Evolutionary conservation across 2,113 vertebrate genomes (phyloP), one percentile per base, ranked within the genome.

Genomic region (Bubo blakistoni): DNA sequence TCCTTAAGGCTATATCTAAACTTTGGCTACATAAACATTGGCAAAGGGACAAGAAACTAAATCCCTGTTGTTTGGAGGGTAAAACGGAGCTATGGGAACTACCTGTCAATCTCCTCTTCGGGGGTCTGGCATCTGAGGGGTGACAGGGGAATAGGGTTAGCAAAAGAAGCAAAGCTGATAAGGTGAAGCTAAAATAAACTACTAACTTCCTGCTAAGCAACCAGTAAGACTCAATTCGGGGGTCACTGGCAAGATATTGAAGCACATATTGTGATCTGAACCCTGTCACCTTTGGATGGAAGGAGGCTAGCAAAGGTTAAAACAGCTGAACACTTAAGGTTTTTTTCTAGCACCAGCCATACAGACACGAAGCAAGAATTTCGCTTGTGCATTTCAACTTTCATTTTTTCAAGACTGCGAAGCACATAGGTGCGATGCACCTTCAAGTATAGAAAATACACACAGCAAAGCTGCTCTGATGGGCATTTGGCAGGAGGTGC

Each of bases 221-320:
- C 98, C 98, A 98, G 99, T 98, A 97, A 98, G 98, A 97, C 98
- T 97, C 98, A 98, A 97, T 99, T 98, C 97, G 98, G 98, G 98
- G 99, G 99, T 99, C 99, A 99, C 98, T 98, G 98, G 98, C 98
- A 98, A 98, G 98, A 98, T 98, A 98, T 98, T 98, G 98, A 98
- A 98, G 98, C 98, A 98, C 98, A 98, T 98, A 98, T 98, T 98
- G 98, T 97, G 98, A 98, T 98, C 98, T 99, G 99, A 99, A 99
- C 99, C 98, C 98, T 98, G 98, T 99, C 99, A 99, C 98, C 98
- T 98, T 97, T 98, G 97, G 98, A 98, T 98, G 98, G 98, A 98
- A 98, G 98, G 98, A 98, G 98, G 98, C 98, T 97, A 98, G 98
- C 99, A 99, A 98, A 99, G 99, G 99, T 99, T 99, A 99, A 99